A percentile compares a stretch with the other conserved stretches of the same genome.
Conservation (phyloP, 1,140 invertebrate genomes). For the Anagrus nilaparvatae region DNA sequence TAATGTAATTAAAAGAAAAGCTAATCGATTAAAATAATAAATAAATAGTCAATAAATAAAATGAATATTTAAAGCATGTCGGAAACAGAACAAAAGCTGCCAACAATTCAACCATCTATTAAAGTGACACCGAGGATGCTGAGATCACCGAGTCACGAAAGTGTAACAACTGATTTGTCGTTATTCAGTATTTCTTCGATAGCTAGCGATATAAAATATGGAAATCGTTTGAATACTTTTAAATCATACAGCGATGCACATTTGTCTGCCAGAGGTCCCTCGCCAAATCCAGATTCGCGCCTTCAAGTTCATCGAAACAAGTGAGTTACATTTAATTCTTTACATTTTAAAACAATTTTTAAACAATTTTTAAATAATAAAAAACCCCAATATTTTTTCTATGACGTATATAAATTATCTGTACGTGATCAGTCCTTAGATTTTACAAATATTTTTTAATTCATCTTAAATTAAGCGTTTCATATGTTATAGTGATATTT, state of each 20-base stretch:
- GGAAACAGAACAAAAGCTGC: conserved; percentile 26
- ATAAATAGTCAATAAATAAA: no score
- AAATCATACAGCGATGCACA: conserved; percentile 43
- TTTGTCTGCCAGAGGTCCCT: conserved; percentile 49
- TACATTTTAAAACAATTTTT: no score
- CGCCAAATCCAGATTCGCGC: conserved; percentile 56
- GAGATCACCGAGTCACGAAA: conserved; percentile 71
- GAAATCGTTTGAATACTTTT: conserved; percentile 47
- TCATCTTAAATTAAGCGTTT: background rate
- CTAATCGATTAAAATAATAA: no score
- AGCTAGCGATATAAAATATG: conserved; percentile 51
- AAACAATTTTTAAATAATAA: no score
- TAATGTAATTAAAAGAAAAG: no score
- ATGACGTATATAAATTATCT: no score
- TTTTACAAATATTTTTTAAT: background rate
- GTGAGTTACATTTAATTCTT: no score
- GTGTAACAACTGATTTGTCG: conserved; percentile 70
- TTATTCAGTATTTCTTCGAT: conserved; percentile 69
- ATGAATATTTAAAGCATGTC: conserved; percentile 22
- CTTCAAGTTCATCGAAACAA: conserved; percentile 33
- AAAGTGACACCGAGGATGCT: conserved; percentile 53
- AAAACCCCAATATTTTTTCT: no score
- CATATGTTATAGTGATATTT: background rate
- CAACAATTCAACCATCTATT: conserved; percentile 39
- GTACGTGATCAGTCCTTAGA: background rate